Evolutionary conservation across 2,113 vertebrate genomes (phyloP).

Genomic region (Epinephelus fuscoguttatus): DNA sequence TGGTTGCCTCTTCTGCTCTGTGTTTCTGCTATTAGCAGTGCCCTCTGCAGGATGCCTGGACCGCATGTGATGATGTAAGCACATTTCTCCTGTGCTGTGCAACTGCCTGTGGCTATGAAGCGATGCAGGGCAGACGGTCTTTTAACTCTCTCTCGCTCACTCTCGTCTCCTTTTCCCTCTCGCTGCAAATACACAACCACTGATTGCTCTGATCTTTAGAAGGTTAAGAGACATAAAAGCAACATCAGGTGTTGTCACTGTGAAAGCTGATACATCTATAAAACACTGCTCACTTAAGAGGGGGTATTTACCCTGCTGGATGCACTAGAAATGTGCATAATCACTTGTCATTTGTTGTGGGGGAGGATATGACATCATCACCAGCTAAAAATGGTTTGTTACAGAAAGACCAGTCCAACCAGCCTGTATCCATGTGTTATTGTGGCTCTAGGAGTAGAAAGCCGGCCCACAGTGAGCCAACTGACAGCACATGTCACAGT

Average conservation of each 20-base stretch:
- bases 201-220: constrained; percentile 48
- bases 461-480: constrained; percentile 10
- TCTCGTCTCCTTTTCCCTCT: constrained; percentile 1
- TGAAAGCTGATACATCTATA: constrained; percentile 38
- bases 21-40: constrained; percentile 81
- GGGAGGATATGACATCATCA: constrained; percentile 39
- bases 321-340: constrained; percentile 24
- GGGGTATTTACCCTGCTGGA: not conserved
- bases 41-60: constrained; percentile 85
- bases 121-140: constrained; percentile 58
- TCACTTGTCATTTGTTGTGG: constrained; percentile 25
- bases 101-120: constrained; percentile 73
- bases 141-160: constrained; percentile 36
- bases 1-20: constrained; percentile 62
- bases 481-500: constrained; percentile 35
- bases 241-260: constrained; percentile 37
- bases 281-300: constrained; percentile 6
- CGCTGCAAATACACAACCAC: constrained; percentile 13
- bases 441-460: constrained; percentile 15
- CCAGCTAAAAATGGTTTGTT: constrained; percentile 25
- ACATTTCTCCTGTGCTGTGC: constrained; percentile 75
- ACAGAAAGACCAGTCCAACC: constrained; percentile 2
- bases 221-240: constrained; percentile 49
- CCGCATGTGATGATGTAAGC: constrained; percentile 84
- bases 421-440: constrained; percentile 29